Conservation (phyloP, 1,140 invertebrate genomes). For the Euborellia annulipes region DNA sequence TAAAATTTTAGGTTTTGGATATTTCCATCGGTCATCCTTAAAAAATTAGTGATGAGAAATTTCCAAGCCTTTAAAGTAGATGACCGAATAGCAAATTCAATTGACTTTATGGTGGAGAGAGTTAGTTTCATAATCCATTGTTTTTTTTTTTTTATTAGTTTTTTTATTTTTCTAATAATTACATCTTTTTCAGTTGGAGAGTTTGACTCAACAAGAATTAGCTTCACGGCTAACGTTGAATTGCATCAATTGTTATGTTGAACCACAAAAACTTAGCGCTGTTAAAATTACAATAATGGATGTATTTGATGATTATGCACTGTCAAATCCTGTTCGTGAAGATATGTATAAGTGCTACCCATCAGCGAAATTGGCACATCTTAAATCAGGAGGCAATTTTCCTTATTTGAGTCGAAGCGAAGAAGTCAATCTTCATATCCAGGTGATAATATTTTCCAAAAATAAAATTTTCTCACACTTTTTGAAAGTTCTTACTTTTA, state of each 20-base stretch:
- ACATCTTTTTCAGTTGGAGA: slow-evolving; percentile 48
- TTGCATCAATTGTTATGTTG: slow-evolving; percentile 63
- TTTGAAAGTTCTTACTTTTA: no score
- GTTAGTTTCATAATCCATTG: slow-evolving; percentile 32
- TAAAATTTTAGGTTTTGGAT: slow-evolving; percentile 60
- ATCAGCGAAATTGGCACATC: slow-evolving; percentile 68
- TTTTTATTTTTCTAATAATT: slow-evolving; percentile 16
- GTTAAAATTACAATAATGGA: slow-evolving; percentile 71
- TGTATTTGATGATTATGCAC: slow-evolving; percentile 79
- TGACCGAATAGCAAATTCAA: slow-evolving; percentile 60
- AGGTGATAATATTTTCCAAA: slow-evolving; percentile 37
- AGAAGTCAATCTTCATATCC: slow-evolving; percentile 80
- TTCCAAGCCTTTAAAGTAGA: slow-evolving; percentile 57
- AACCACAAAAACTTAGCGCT: slow-evolving; percentile 52
- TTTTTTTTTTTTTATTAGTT: not conserved
- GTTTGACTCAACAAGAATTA: slow-evolving; percentile 62
- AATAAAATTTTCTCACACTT: not conserved
- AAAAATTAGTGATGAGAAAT: slow-evolving; percentile 83
- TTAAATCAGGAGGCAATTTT: slow-evolving; percentile 83
- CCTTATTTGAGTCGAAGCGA: slow-evolving; percentile 76
- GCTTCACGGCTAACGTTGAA: slow-evolving; percentile 78
- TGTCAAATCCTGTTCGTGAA: slow-evolving; percentile 57
- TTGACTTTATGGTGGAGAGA: slow-evolving; percentile 84
- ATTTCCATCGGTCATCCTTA: slow-evolving; percentile 65
- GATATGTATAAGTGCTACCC: slow-evolving; percentile 81